Conservation (phyloP, 2,797 vertebrate species). For the Sebastes miniatus region DNA sequence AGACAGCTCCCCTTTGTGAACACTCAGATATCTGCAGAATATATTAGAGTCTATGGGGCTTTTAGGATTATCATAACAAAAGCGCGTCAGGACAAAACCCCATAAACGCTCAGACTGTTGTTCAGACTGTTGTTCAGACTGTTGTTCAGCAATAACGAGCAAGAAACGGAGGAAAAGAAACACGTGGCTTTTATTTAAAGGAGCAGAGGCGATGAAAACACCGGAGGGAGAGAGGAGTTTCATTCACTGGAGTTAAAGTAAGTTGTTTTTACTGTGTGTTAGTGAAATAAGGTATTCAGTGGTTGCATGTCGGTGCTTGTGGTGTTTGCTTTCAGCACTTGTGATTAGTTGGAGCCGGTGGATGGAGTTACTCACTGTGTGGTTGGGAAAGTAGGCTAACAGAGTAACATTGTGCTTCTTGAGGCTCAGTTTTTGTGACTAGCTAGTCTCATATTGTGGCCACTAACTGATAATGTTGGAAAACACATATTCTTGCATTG, state of each 20-base stretch:
- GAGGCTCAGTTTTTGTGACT: background rate
- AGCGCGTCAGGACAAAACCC: constrained; percentile 40
- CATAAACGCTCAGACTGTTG: constrained; percentile 24
- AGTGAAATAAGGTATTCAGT: background rate
- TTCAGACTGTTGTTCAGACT: too few species aligned
- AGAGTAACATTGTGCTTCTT: too few species aligned
- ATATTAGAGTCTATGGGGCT: constrained; percentile 10
- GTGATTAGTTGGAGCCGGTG: background rate
- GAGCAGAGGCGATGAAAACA: constrained; percentile 55
- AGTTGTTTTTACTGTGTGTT: constrained; percentile 47
- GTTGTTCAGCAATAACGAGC: too few species aligned
- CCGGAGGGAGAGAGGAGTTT: constrained; percentile 13
- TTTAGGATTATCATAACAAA: constrained; percentile 70
- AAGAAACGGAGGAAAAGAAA: constrained; percentile 37
- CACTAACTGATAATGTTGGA: background rate
- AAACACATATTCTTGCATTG: rapidly evolving
- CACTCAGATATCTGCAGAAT: constrained; percentile 29
- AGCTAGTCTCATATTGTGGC: background rate
- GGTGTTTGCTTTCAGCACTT: background rate
- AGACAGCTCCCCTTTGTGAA: constrained; percentile 29
- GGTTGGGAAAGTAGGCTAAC: background rate
- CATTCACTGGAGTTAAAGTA: constrained; percentile 71
- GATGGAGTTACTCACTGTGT: background rate
- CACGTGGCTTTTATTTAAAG: constrained; percentile 72
- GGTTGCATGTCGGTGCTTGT: background rate